phyloP scores from a whole-genome alignment of 2,888 invertebrate genomes.

The Cephonodes hylas region DNA sequence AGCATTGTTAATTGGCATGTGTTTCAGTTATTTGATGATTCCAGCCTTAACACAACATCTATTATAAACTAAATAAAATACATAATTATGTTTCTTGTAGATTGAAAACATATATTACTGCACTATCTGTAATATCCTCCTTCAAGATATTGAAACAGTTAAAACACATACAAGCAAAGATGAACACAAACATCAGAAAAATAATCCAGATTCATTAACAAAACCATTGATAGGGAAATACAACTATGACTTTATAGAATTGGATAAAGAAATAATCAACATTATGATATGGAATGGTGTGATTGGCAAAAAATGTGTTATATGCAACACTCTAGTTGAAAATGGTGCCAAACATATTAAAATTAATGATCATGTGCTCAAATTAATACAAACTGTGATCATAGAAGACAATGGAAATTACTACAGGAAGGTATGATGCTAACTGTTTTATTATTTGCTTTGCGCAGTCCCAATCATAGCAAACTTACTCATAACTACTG shows the following conservation, averaged over 20 bases:
- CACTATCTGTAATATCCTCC: constrained; percentile 45
- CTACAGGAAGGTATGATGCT: constrained; percentile 44
- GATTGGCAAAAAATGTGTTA: constrained; percentile 35
- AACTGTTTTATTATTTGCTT: too few relatives aligned
- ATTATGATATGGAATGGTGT: constrained; percentile 52
- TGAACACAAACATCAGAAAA: constrained; percentile 39
- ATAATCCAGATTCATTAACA: constrained; percentile 21
- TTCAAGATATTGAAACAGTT: constrained; percentile 23
- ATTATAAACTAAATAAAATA: neutral
- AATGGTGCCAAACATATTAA: constrained; percentile 34
- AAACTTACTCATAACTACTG: too few relatives aligned
- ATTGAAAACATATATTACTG: constrained; percentile 48
- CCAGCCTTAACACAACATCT: neutral
- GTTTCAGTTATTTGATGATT: neutral
- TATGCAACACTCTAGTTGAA: constrained; percentile 38
- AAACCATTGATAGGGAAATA: constrained; percentile 27
- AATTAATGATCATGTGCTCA: constrained; percentile 40
- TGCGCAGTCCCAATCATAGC: too few relatives aligned
- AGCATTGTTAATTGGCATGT: too few relatives aligned
- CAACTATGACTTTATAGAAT: constrained; percentile 30
- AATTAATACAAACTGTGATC: constrained; percentile 40
- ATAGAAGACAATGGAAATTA: constrained; percentile 26
- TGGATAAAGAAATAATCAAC: constrained; percentile 36
- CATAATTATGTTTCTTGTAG: constrained; percentile 38
- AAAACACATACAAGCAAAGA: constrained; percentile 38